These are phyloP conservation scores for Oreochromis aureus DNA, from an alignment of 2,113 vertebrate genomes.

Conservation along the genomic window DNA sequence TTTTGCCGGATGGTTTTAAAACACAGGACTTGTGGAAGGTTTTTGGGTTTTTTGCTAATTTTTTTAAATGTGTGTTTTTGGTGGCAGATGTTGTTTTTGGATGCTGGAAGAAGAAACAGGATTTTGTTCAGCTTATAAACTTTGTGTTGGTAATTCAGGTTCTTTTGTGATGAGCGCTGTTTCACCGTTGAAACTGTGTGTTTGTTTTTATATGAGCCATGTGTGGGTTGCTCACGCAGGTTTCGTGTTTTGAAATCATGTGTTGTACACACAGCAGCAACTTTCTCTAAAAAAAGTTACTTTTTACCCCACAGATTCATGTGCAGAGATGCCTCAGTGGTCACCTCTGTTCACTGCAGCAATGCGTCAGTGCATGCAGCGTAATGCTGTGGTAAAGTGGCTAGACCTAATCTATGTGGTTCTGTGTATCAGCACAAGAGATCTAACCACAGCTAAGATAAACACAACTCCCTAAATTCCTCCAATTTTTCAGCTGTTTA, in stretches of 20 bases:
- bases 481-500: not conserved
- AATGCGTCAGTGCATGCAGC: not conserved
- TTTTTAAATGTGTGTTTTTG: not conserved
- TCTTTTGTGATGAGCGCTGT: not conserved
- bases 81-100: not conserved
- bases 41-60: fast-evolving
- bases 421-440: not conserved
- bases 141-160: not conserved
- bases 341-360: not conserved
- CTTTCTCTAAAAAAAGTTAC: not conserved
- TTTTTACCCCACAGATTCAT: not conserved
- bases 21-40: not conserved
- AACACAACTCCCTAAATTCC: not conserved
- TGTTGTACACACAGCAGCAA: not conserved
- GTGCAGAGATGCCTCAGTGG: not conserved
- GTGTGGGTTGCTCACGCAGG: not conserved
- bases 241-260: not conserved
- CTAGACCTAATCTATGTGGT: not conserved
- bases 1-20: not conserved
- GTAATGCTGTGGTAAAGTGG: not conserved
- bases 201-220: not conserved
- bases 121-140: not conserved
- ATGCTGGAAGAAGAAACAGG: not conserved
- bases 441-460: not conserved
- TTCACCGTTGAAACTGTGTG: not conserved